Base-by-base conservation (phyloP, 2,888 invertebrate genomes). In the Craniophora ligustri region DNA sequence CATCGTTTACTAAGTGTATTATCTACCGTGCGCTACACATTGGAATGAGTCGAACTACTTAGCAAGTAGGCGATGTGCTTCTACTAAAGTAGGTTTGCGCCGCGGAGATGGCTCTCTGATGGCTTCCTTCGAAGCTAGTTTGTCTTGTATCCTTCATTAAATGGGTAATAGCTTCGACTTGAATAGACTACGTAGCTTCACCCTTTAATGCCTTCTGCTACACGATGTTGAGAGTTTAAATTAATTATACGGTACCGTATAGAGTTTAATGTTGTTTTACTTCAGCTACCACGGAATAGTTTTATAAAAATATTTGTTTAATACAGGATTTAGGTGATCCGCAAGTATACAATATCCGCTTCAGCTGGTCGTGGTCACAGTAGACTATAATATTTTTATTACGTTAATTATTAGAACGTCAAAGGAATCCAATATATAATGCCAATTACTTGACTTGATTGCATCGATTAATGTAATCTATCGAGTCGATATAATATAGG, bases 111-210 rank as follows among this genome's bases (percentile, higher is more conserved):
- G 78, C 74, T 78, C 77, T 75, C 79, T 81, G 85, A 86, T 85
- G 83, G 83, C 78, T 85, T 84, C 85, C 83, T 85, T 71, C 75
- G 67, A 66, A 84, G 81, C 80, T 81, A 86, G 84, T 88, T 86
- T 83, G 82, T 83, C 83, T 85, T 82, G 79, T 83, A 85, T 82
- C 82, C 82, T 84, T 86, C 80, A 86, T 87, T 85, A 85, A 81
- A 72, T 80, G 72, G 77, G 74, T 86, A 84, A 86, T 84, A 82
- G 78, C 76, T 79, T 72, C 72, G 66, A 74, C 72, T 82, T 74
- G 72, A 81, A 82, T 85, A 77, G 79, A 77, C 81, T 77, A 79
- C 53, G 75, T 71, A 78, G 79, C 73, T 75, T 64, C 72, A 55
- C 67, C 68, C 76, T 73, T 67, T 72, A 75, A 51, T 39, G 34